Percentiles rank a stretch among this genome's conserved stretches.
Evolutionary conservation across 2,797 vertebrate genomes (phyloP).

Genomic region (Pelodytes ibericus): DNA sequence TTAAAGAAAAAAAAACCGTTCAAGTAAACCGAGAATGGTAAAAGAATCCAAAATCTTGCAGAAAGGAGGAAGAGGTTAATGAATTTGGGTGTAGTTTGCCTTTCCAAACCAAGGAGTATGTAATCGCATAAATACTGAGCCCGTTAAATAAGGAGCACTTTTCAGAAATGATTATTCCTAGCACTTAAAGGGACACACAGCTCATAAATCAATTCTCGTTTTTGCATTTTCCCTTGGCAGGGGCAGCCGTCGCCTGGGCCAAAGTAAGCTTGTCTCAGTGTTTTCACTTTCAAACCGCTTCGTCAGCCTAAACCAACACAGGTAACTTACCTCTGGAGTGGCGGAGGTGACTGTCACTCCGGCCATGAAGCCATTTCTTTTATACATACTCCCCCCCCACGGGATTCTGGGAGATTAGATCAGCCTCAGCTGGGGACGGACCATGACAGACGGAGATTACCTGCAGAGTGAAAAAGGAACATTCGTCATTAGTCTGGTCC

Average conservation of each 20-base stretch:
- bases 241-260: slow-evolving; percentile 2
- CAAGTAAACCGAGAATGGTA: too few relatives aligned
- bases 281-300: slow-evolving; percentile 4
- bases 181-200: not conserved
- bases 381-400: slow-evolving; percentile 88
- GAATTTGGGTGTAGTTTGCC: not conserved
- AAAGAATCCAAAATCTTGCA: too few relatives aligned
- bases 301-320: not conserved
- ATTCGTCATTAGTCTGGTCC: slow-evolving; percentile 1
- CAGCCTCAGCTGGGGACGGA: slow-evolving; percentile 75
- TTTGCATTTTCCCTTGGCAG: not conserved
- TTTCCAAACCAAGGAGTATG: too few relatives aligned
- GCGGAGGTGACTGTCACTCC: slow-evolving; percentile 88
- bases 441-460: slow-evolving; percentile 75
- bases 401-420: slow-evolving; percentile 68
- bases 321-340: slow-evolving; percentile 85
- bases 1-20: too few relatives aligned
- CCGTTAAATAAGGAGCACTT: slow-evolving; percentile 2
- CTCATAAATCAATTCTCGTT: slow-evolving; percentile 12
- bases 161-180: slow-evolving; percentile 37
- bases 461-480: slow-evolving; percentile 66
- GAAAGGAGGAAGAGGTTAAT: too few relatives aligned
- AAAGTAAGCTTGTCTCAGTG: slow-evolving; percentile 37
- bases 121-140: slow-evolving; percentile 26
- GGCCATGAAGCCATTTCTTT: slow-evolving; percentile 92